A percentile compares a stretch with the other conserved stretches of the same genome.
Conservation (phyloP, 2,888 invertebrate species). For the Carpatolechia fugitivella region DNA sequence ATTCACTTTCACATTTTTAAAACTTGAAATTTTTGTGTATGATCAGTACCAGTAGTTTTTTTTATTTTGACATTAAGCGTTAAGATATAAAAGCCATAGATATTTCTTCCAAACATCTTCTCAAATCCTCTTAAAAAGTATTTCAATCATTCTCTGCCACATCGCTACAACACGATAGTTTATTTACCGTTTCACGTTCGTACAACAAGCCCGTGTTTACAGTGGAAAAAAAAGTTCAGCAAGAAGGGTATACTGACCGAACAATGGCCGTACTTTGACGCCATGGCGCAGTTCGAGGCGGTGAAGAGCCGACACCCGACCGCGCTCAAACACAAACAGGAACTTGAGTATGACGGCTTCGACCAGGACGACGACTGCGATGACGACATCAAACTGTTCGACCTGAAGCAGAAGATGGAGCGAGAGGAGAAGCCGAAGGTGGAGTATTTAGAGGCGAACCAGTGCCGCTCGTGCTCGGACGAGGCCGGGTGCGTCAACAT, state of each 20-base stretch:
- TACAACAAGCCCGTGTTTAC: conserved; percentile 25
- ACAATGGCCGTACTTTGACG: conserved; percentile 67
- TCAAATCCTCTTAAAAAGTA: too few species aligned
- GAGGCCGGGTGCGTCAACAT: conserved; percentile 54
- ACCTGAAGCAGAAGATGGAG: conserved; percentile 54
- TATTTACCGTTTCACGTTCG: too few species aligned
- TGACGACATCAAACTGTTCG: conserved; percentile 65
- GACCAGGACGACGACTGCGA: conserved; percentile 47
- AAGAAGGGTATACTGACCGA: conserved; percentile 64
- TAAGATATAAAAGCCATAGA: too few species aligned
- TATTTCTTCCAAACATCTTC: too few species aligned
- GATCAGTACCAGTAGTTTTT: too few species aligned
- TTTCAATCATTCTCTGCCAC: too few species aligned
- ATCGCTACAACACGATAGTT: too few species aligned
- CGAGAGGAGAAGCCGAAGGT: conserved; percentile 45
- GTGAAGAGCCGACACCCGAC: conserved; percentile 32
- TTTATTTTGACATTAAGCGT: too few species aligned
- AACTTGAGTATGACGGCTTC: conserved; percentile 26
- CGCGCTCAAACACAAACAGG: conserved; percentile 32
- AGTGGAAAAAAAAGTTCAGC: conserved; percentile 73
- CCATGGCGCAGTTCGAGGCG: conserved; percentile 50
- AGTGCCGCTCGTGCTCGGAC: conserved; percentile 56
- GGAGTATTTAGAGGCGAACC: conserved; percentile 37
- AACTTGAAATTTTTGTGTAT: too few species aligned
- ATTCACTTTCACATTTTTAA: too few species aligned